phyloP scores from a whole-genome alignment of 2,797 vertebrate genomes.

The Nyctalus aviator region DNA sequence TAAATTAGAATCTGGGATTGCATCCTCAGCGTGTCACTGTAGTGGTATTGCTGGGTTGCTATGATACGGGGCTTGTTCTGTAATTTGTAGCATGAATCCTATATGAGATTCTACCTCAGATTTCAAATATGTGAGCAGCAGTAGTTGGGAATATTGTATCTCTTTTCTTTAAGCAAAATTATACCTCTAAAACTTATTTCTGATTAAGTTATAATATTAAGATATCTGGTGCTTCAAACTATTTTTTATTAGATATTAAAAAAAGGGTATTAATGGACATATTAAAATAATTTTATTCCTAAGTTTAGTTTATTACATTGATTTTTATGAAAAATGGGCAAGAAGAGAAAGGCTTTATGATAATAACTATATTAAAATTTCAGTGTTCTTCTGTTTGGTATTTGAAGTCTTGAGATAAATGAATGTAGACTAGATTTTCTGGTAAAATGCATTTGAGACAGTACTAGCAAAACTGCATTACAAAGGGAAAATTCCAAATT shows the following conservation, averaged over 20 bases:
- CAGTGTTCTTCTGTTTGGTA: not conserved
- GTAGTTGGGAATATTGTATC: slow-evolving; percentile 28
- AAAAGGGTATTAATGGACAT: slow-evolving; percentile 24
- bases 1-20: slow-evolving; percentile 86
- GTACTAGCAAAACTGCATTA: not conserved
- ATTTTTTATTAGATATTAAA: slow-evolving; percentile 61
- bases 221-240: slow-evolving; percentile 17
- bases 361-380: slow-evolving; percentile 45
- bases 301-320: slow-evolving; percentile 45
- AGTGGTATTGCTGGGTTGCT: slow-evolving; percentile 88
- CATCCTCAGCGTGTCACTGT: slow-evolving; percentile 84
- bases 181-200: slow-evolving; percentile 55
- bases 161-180: slow-evolving; percentile 64
- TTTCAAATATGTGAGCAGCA: slow-evolving; percentile 76
- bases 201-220: slow-evolving; percentile 12
- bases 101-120: slow-evolving; percentile 81
- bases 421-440: slow-evolving; percentile 50
- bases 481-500: not conserved
- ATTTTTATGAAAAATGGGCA: slow-evolving; percentile 46
- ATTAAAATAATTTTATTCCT: slow-evolving; percentile 58
- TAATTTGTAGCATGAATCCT: slow-evolving; percentile 81
- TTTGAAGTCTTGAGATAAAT: slow-evolving; percentile 56
- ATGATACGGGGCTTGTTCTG: slow-evolving; percentile 85
- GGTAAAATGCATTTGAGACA: slow-evolving; percentile 18
- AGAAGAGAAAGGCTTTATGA: slow-evolving; percentile 34